phyloP scores from a whole-genome alignment of 1,140 invertebrate genomes.

The Drosophila lacertosa region DNA sequence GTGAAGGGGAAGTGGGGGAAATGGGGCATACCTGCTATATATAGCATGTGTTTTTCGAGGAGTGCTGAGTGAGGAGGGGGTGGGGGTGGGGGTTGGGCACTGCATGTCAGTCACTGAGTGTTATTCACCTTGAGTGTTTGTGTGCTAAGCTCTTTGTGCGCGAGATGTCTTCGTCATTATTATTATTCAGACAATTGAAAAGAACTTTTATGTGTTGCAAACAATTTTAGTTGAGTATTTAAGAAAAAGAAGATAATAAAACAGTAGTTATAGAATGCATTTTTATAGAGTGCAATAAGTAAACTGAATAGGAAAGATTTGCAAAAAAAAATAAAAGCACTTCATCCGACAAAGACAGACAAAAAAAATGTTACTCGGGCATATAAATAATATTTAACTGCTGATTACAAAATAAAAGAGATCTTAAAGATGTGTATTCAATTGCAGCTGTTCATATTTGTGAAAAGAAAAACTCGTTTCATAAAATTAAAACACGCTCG shows the following conservation, averaged over 20 bases:
- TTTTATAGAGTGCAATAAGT: too few species aligned
- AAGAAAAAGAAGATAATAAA: too few species aligned
- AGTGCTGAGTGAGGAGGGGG: neutral
- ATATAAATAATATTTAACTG: slow-evolving; percentile 1
- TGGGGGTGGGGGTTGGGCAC: neutral
- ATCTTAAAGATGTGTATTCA: neutral
- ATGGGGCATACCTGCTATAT: neutral
- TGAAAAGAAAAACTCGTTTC: slow-evolving; percentile 15
- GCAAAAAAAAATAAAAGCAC: too few species aligned
- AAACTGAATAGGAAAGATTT: too few species aligned
- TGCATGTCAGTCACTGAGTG: slow-evolving; percentile 23
- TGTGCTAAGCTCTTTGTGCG: slow-evolving; percentile 18
- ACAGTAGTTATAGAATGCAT: too few species aligned
- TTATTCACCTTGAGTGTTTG: slow-evolving; percentile 56
- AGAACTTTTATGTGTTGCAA: neutral
- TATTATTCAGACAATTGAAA: neutral
- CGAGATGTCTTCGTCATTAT: neutral
- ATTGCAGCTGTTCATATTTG: slow-evolving; percentile 3
- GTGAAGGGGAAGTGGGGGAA: neutral
- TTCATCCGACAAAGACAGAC: too few species aligned
- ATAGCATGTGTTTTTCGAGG: neutral
- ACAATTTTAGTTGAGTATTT: neutral
- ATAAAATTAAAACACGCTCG: slow-evolving; percentile 2
- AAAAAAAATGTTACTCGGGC: too few species aligned
- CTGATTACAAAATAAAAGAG: neutral